phyloP scores from a whole-genome alignment of 2,888 invertebrate genomes.

The Cerastoderma edule region DNA sequence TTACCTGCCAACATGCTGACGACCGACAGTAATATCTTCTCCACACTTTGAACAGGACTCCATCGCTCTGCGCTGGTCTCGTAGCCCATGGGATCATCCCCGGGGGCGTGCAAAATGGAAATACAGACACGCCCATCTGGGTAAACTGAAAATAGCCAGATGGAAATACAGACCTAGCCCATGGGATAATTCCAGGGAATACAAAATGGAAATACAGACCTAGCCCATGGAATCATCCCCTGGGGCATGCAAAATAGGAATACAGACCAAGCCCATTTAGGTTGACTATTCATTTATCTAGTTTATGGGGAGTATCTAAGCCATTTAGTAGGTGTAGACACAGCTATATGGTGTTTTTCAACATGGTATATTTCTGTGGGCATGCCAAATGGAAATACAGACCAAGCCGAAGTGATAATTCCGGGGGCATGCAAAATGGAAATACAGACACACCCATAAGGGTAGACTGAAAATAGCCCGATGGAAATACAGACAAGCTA shows the following conservation, averaged over 20 bases:
- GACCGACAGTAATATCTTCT: constrained; percentile 98
- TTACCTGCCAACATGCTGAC: constrained; percentile 98
- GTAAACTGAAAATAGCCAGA: constrained; percentile 42
- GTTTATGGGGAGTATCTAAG: no score
- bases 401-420: no score
- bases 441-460: constrained; percentile 98
- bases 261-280: neutral
- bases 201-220: constrained; percentile 82
- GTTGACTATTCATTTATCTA: no score
- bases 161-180: no score
- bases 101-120: constrained; percentile 99
- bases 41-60: constrained; percentile 99
- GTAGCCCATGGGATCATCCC: constrained; percentile 99
- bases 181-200: constrained; percentile 97
- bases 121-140: constrained; percentile 98
- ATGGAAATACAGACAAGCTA: no score
- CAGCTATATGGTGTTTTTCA: no score
- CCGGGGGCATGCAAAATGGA: constrained; percentile 99
- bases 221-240: constrained; percentile 99
- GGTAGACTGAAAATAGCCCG: constrained; percentile 43
- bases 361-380: no score
- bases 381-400: no score
- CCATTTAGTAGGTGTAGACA: no score
- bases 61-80: constrained; percentile 98
- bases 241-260: neutral